Evolutionary conservation across 2,113 vertebrate species (phyloP), one percentile per base, ranked within the genome.

Genomic region (Cyanistes caeruleus): DNA sequence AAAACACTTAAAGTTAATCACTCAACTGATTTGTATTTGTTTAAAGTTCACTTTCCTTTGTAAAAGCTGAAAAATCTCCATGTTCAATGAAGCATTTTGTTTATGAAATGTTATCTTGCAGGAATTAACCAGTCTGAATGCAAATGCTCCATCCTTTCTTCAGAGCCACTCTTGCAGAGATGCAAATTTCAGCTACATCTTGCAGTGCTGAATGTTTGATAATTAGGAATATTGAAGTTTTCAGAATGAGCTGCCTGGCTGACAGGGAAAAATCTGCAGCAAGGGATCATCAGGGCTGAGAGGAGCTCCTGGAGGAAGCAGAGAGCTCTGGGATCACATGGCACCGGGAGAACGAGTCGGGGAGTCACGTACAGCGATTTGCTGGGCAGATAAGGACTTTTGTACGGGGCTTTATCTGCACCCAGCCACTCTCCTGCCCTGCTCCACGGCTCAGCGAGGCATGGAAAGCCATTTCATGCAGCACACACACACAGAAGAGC

Each of bases 221-320:
- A 97, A 98, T 98, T 97, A 97, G 84, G 91, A 97, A 97, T 96
- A 97, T 94, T 97, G 98, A 98, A 88, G 80, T 93, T 83, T 95
- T 65, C 78, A 97, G 97, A 96, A 96, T 84, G 96, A 97, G 95
- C 93, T 90, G 87, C 82, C 84, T 91, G 74, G 93, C 84, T 82
- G 91, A 89, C 76, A 73, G 7, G 37, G 51, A 88, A 90, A 72
- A 84, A 91, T 87, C 21, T 48, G 85, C 49, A 51, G 51, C 25
- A 39, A 33, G 18, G 52, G 35, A 85, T 94, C 92, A 70, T 96
- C 78, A 91, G 72, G 85, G 14, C 73, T 41, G 88, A 92, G 78
- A 48, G 64, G 76, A 60, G 90, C 70, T 80, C 78, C 72, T 7
- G 9, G 58, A 74, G 62, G 64, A 80, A 44, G 77, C 58, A 58